phyloP scores from a whole-genome alignment of 2,888 invertebrate species.

The Hyposoter didymator region DNA sequence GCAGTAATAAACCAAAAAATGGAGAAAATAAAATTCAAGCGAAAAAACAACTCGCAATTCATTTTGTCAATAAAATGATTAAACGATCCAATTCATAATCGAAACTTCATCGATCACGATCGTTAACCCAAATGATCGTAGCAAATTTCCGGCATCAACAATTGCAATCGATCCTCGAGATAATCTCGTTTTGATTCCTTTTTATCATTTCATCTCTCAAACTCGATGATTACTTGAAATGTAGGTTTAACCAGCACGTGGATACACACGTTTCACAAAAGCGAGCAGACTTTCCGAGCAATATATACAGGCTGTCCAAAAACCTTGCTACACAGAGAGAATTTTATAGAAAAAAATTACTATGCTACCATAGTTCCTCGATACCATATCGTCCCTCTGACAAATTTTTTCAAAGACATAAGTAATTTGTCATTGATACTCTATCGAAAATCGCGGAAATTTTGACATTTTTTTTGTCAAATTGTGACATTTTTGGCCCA shows the following conservation, averaged over 20 bases:
- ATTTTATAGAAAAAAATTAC: too few species aligned
- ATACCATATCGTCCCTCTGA: too few species aligned
- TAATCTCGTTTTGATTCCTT: neutral
- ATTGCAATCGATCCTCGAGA: slow-evolving; percentile 9
- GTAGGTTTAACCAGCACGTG: slow-evolving; percentile 66
- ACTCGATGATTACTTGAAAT: slow-evolving; percentile 47
- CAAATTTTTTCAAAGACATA: too few species aligned
- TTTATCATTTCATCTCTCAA: slow-evolving; percentile 21
- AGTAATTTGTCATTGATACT: too few species aligned
- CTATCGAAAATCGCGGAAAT: too few species aligned
- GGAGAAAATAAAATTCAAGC: neutral
- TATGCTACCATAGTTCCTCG: too few species aligned
- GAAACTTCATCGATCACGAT: neutral
- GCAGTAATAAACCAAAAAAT: neutral
- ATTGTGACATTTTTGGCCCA: too few species aligned
- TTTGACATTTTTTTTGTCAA: too few species aligned
- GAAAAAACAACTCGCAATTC: neutral
- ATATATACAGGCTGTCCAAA: slow-evolving; percentile 15
- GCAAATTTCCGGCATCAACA: slow-evolving; percentile 23
- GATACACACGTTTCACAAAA: slow-evolving; percentile 45
- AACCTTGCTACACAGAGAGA: neutral
- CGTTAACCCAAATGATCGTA: slow-evolving; percentile 25
- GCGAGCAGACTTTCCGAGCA: slow-evolving; percentile 10
- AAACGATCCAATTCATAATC: neutral
- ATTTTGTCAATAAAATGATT: slow-evolving; percentile 16